Evolutionary conservation across 1,140 invertebrate genomes (phyloP), one percentile per base, ranked within the genome.

Genomic region (Cyphomyrmex costatus): DNA sequence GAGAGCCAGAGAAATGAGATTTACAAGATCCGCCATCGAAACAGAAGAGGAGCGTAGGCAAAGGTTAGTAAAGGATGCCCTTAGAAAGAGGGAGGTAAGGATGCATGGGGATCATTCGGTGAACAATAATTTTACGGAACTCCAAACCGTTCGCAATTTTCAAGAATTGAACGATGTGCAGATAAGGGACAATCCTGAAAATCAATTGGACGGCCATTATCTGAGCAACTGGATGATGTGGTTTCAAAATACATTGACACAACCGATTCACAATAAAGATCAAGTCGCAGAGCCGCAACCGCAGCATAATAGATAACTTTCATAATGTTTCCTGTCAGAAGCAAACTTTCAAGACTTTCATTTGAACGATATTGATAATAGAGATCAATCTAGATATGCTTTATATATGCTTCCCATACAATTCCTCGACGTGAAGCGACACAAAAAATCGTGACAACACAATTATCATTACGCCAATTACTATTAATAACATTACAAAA

Each of bases 141-240:
- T 92, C 21, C 86, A 90, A 84, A 91, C 88, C 33, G 86, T 92
- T 84, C 86, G 78, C 33, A 91, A 87, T 89, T 91, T 93, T 84
- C 91, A 93, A 80, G 92, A 90, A 76, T 87, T 92, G 53, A 92
- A 91, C 88, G 86, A 91, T 86, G 87, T 82, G 82, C 89, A 92
- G 83, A 89, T 91, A 73, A 92, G 87, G 53, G 88, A 92, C 71
- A 91, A 91, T 84, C 83, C 88, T 21, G 91, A 93, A 85, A 91
- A 87, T 88, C 88, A 90, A 70, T 85, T 92, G 56, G 88, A 87
- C 27, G 90, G 91, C 53, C 90, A 93, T 87, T 93, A 93, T 68
- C 78, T 93, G 53, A 92, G 88, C 86, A 93, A 93, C 78, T 93
- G 92, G 92, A 92, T 92, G 87, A 88, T 93, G 91, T 93, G 92